Evolutionary conservation across 92 coral and sea anemone species (phyloP), one percentile per base, ranked within the genome.

Genomic region (Porites evermanni): DNA sequence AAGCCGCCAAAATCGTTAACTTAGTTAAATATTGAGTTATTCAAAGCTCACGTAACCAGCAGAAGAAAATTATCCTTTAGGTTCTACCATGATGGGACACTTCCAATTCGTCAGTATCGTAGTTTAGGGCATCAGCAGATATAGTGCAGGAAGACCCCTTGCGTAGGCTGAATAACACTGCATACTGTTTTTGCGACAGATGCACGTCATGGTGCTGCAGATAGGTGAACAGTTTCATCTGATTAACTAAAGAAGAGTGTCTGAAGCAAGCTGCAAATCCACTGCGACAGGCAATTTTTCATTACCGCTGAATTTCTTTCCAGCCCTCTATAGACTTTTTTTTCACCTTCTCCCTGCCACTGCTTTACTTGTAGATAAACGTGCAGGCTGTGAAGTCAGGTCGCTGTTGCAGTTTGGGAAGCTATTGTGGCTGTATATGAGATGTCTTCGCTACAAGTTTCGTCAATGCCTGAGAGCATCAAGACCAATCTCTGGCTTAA

Each of bases 401-500:
- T 81, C 2, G 90, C 90, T 54, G 79, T 88, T n/a, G 91, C 64
- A 7, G 86, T 85, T 8, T 88, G 89, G 21, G 94, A 82, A 91
- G 85, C 64, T 56, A 87, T 75, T 88, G 86, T 20, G 91, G 84
- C 83, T 80, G 78, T 4, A 85, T 77, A 29, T 89, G 84, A 38
- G 71, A 74, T 8, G 24, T 71, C 59, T 74, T 83, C 14, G 52
- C 87, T 18, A 72, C 86, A 32, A 89, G 72, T 64, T 83, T 17
- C 71, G 74, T 56, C 53, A 70, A 72, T 86, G 83, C 29, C 95
- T 71, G 24, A 92, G 72, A 72, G 20, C 52, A 81, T 54, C 60
- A 54, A 54, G 60, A 54, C 32, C 69, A 18, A 78, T 88, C 51
- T 86, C 94, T 16, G 77, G 76, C 67, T 90, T 89, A 4, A 91